phyloP scores from a whole-genome alignment of 1,140 invertebrate genomes.

The Dufourea novaeangliae region DNA sequence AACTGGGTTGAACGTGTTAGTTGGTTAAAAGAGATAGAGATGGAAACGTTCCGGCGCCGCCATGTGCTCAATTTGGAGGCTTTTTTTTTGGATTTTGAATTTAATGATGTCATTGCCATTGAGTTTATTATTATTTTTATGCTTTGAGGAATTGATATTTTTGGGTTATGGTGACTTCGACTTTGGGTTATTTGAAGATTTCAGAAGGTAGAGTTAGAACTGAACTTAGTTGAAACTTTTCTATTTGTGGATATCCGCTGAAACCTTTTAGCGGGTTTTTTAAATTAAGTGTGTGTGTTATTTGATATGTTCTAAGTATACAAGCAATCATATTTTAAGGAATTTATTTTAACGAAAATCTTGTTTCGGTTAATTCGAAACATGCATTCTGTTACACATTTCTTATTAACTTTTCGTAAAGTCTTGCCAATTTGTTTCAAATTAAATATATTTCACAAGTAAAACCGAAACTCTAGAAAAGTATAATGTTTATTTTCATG shows the following conservation, averaged over 20 bases:
- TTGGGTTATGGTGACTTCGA: slow-evolving; percentile 3
- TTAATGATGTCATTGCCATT: neutral
- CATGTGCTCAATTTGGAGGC: slow-evolving; percentile 31
- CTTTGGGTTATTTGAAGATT: neutral
- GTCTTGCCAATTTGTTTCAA: neutral
- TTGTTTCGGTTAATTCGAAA: neutral
- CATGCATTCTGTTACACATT: neutral
- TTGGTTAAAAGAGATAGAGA: neutral
- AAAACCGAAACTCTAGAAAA: neutral
- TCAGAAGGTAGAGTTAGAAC: neutral
- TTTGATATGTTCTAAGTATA: no score
- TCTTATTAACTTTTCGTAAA: neutral
- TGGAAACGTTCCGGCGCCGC: slow-evolving; percentile 26
- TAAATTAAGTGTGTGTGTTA: neutral
- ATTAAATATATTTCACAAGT: neutral
- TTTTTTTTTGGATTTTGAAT: neutral
- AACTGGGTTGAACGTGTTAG: neutral
- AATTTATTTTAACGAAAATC: no score
- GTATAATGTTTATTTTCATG: neutral
- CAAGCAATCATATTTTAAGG: no score
- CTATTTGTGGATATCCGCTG: neutral
- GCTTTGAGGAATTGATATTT: neutral
- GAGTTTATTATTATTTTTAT: neutral
- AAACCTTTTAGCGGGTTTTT: neutral
- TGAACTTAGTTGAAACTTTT: neutral